Evolutionary conservation across 92 coral and sea anemone species (phyloP), one percentile per base, ranked within the genome.

Genomic region (Muricea muricata): DNA sequence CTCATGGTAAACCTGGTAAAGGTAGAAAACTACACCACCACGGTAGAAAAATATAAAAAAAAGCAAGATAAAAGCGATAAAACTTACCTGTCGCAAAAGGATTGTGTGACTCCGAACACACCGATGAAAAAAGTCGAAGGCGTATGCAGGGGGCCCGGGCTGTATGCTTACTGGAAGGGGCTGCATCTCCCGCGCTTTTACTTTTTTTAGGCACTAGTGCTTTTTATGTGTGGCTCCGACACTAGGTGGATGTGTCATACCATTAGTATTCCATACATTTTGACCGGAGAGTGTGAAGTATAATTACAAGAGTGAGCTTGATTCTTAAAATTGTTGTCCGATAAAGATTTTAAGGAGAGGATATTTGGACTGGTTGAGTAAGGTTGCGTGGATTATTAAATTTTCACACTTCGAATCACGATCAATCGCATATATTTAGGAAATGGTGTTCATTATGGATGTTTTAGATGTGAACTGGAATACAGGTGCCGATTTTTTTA

Each of bases 231-330:
- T 69, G 75, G 75, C 75, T 69, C 75, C 42, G 4, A 31, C 75
- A 28, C 75, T 48, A 14, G 25, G 4, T 69, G 75, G 75, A 69
- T 18, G 34, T 15, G 75, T 35, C 75, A 69, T 71, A 71, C 77
- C 77, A 20, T 41, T 3, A 4, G 77, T 71, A 71, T 71, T 71
- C 77, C 77, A 71, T 71, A 71, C 77, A 71, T 71, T 71, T 71
- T 30, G 77, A 35, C 77, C 77, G 77, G 77, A 71, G n/a, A n/a
- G 77, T 33, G 47, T 71, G 77, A 71, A 71, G 77, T 71, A 39
- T 71, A 72, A 72, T 72, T n/a, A n/a, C n/a, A n/a, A n/a, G n/a
- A n/a, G n/a, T n/a, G n/a, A n/a, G n/a, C n/a, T n/a, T n/a, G n/a
- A n/a, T n/a, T n/a, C n/a, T n/a, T n/a, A n/a, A n/a, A n/a, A n/a